phyloP scores from a whole-genome alignment of 2,888 invertebrate species.

The Odontomyia ornata region DNA sequence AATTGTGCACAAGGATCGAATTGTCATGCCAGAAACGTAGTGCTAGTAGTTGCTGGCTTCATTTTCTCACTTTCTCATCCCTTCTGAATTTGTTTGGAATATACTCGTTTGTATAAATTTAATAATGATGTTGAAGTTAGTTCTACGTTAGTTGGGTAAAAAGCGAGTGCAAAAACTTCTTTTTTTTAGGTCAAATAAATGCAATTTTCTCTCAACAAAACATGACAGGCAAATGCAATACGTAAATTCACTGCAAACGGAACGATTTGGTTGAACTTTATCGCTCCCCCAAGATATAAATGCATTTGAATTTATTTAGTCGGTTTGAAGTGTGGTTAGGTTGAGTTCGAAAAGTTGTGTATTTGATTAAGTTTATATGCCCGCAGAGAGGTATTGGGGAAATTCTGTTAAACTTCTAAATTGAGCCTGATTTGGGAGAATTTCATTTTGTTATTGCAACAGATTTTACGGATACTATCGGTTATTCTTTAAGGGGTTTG shows the following conservation, averaged over 20 bases:
- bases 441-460: too few relatives aligned
- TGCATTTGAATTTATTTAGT: too few relatives aligned
- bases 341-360: too few relatives aligned
- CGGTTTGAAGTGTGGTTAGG: too few relatives aligned
- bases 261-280: background rate
- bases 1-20: background rate
- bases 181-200: slow-evolving; percentile 15
- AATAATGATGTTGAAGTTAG: background rate
- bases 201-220: slow-evolving; percentile 17
- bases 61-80: background rate
- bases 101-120: slow-evolving; percentile 1
- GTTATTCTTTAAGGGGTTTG: too few relatives aligned
- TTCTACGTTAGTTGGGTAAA: background rate
- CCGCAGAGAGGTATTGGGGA: too few relatives aligned
- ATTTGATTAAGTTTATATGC: too few relatives aligned
- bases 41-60: background rate
- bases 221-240: background rate
- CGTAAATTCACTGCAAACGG: background rate
- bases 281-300: too few relatives aligned
- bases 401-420: too few relatives aligned
- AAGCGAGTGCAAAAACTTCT: background rate
- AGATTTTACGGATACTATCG: too few relatives aligned
- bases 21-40: background rate
- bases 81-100: slow-evolving; percentile 1
- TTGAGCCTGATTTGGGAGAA: too few relatives aligned